Evolutionary conservation across 2,797 vertebrate genomes (phyloP).

Genomic region (Lemur catta): DNA sequence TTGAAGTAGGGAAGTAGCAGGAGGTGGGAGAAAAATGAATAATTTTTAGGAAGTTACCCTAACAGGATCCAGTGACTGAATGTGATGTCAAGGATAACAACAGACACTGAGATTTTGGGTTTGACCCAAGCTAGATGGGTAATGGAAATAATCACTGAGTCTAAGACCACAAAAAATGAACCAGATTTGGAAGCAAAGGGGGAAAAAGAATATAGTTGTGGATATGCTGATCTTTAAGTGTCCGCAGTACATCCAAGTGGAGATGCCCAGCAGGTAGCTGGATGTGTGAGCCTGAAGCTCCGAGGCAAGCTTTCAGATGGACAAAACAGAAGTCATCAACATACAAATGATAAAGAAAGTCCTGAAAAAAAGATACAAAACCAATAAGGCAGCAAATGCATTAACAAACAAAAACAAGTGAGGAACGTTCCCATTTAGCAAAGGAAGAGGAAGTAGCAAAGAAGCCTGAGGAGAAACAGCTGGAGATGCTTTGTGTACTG

Average conservation of each 20-base stretch:
- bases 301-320: background rate
- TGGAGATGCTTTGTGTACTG: background rate
- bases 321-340: conserved; percentile 4
- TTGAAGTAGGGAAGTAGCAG: background rate
- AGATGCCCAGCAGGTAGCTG: background rate
- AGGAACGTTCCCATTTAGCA: background rate
- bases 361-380: background rate
- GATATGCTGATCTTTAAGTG: background rate
- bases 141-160: background rate
- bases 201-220: background rate
- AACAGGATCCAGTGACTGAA: background rate
- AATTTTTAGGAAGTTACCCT: background rate
- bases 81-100: background rate
- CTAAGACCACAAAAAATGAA: background rate
- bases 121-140: background rate
- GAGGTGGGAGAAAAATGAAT: background rate
- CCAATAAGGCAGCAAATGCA: background rate
- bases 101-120: background rate
- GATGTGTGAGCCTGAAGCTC: background rate
- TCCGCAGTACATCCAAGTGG: background rate
- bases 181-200: background rate
- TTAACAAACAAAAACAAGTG: background rate
- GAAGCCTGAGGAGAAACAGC: background rate
- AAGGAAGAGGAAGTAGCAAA: background rate
- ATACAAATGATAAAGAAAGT: background rate